Base-by-base conservation (phyloP, 2,113 vertebrate species). In the Scopus umbretta region DNA sequence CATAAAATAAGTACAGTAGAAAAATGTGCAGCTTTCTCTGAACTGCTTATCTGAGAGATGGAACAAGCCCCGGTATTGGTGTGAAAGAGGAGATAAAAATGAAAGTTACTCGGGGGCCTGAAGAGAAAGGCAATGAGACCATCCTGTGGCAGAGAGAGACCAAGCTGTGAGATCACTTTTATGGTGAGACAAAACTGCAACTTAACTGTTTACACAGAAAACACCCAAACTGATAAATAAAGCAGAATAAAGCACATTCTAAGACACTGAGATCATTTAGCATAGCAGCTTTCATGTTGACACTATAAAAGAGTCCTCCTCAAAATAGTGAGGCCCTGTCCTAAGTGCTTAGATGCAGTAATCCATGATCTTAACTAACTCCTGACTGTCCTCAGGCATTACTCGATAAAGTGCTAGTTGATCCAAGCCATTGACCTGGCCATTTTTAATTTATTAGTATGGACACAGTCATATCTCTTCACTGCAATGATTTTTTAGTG, bases 391-490 rank as follows among this genome's bases (percentile, higher is more conserved):
- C 65, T 88, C 43, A 76, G 65, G 58, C 52, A 22, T 36, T 72
- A 52, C 84, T 81, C 10, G 2, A 43, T 75, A 74, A 81, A 95
- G 23, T 49, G 36, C 17, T 72, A 47, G 65, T 52, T 94, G 78
- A 85, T 66, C 70, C 38, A 76, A 95, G 43, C 56, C 13, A 0
- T 79, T 94, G 25, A 66, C 84, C 56, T 40, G 78, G 19, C 9
- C 40, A 42, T 68, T 90, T 96, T 91, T 65, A 82, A 86, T 93
- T 91, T 93, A 87, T 87, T 90, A n/a, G 20, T 68, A 82, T 6
- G 40, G 61, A 68, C 65, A 87, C 6, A 43, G 56, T 72, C 87
- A 61, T 71, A 87, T 52, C 52, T 61, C 16, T 22, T 91, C 78
- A 61, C 32, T 53, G 70, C 74, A 94, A 72, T 79, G 58, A 61